Evolutionary conservation across 2,888 invertebrate genomes (phyloP).

Genomic region (Lithophane semibrunnea): DNA sequence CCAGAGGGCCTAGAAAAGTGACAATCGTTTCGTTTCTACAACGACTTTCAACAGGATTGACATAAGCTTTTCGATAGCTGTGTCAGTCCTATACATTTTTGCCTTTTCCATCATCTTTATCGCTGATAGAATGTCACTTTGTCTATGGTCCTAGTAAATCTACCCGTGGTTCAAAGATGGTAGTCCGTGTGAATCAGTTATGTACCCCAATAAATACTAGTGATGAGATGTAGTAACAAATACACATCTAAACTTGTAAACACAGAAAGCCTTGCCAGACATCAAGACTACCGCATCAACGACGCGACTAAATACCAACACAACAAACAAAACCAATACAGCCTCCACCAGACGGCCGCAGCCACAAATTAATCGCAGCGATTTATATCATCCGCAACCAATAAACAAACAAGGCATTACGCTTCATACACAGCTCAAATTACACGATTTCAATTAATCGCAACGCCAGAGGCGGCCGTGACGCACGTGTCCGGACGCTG

Average conservation of each 20-base stretch:
- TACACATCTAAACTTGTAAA: not conserved
- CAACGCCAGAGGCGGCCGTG: conserved; percentile 57
- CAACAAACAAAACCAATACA: conserved; percentile 30
- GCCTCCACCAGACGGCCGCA: conserved; percentile 18
- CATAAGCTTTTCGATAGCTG: no score
- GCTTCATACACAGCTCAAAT: conserved; percentile 58
- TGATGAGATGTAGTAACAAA: not conserved
- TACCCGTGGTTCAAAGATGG: not conserved
- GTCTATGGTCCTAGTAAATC: no score
- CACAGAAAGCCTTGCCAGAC: not conserved
- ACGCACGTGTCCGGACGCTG: conserved; percentile 58
- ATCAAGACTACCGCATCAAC: not conserved
- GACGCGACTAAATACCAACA: conserved; percentile 25
- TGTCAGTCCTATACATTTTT: no score
- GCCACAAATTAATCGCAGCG: conserved; percentile 50
- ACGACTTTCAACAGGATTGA: no score
- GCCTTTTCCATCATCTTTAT: no score
- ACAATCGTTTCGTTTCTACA: no score
- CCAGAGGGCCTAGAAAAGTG: no score
- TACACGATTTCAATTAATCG: conserved; percentile 66
- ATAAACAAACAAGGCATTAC: conserved; percentile 62
- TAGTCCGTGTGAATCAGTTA: not conserved
- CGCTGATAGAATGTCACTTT: no score
- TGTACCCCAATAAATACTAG: not conserved
- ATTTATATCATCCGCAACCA: conserved; percentile 54